These are phyloP conservation scores for Liparis tanakae DNA, from an alignment of 2,797 vertebrate species.

Conservation along the genomic window DNA sequence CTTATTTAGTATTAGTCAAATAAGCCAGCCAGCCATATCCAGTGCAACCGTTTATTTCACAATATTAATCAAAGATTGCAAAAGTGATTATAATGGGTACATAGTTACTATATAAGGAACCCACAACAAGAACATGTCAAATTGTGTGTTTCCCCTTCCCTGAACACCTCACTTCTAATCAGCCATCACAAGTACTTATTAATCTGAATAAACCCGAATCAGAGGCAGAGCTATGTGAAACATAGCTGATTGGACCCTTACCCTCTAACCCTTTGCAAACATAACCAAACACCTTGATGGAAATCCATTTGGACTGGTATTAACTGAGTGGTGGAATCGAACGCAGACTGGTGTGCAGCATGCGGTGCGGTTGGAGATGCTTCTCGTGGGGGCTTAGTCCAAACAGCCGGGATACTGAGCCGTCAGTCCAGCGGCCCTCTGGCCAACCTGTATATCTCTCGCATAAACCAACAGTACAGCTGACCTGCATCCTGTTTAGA, in stretches of 20 bases:
- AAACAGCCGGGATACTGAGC: slow-evolving; percentile 18
- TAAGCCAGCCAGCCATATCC: neutral
- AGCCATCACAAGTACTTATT: neutral
- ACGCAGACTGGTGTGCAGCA: neutral
- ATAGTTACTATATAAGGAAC: too few species aligned
- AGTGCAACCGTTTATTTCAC: neutral
- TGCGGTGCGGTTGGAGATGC: neutral
- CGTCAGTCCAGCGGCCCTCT: slow-evolving; percentile 12
- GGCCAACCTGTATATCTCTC: slow-evolving; percentile 37
- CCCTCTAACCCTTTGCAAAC: neutral
- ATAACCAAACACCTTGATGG: neutral
- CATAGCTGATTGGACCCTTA: neutral
- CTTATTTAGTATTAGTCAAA: neutral
- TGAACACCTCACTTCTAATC: neutral
- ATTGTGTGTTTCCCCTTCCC: neutral
- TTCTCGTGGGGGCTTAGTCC: slow-evolving; percentile 1
- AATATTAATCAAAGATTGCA: neutral
- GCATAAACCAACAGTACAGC: slow-evolving; percentile 55
- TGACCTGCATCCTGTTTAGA: slow-evolving; percentile 77
- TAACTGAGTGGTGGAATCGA: neutral
- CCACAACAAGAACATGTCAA: neutral
- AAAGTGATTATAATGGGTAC: neutral
- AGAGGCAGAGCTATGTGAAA: neutral
- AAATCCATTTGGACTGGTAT: neutral
- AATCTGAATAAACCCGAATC: neutral